Evolutionary conservation across 1,140 invertebrate genomes (phyloP), one percentile per base, ranked within the genome.

Genomic region (Drosophila ananassae): DNA sequence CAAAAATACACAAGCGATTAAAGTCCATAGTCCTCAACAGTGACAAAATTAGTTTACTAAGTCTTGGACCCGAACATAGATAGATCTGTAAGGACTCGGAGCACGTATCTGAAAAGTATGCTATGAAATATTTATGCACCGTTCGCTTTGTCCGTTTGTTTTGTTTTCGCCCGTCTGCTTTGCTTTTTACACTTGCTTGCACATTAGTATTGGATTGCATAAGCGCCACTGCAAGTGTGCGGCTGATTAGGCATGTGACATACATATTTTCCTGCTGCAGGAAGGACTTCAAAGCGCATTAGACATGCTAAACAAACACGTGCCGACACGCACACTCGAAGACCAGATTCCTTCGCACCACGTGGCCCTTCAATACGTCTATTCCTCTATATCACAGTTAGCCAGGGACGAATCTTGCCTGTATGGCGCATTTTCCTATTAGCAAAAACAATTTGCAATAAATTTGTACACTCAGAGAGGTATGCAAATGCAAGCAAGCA

Each of bases 81-180:
- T 28, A 28, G 0, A 28, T 28, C 7, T 6, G 3, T 28, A 6
- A 6, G 34, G 48, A 55, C 53, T 50, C 41, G 25, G 2, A 72
- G 82, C 82, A 87, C 83, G 82, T 87, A 75, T 66, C 71, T 71
- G 62, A 89, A 89, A 87, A 82, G 82, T 82, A 89, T 87, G 82
- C 82, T 87, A 82, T 87, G 83, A 87, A 87, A 89, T 89, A 87
- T 87, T 87, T 82, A 87, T 87, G 78, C 78, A 64, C 57, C 44
- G 77, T 52, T 81, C 78, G 73, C 57, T 66, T 66, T 57, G 69
- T 58, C 68, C 62, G 56, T 61, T 81, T 77, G 53, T 79, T 75
- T 81, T 87, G 82, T 85, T 87, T 77, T 62, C 39, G 6, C 21
- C 47, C 52, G 37, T 34, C 52, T 55, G 39, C 24, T 30, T 58